A percentile compares a stretch with the other conserved stretches of the same genome.
These are phyloP conservation scores for Drosophila anceps DNA, from an alignment of 2,888 invertebrate genomes.

Conservation along the genomic window DNA sequence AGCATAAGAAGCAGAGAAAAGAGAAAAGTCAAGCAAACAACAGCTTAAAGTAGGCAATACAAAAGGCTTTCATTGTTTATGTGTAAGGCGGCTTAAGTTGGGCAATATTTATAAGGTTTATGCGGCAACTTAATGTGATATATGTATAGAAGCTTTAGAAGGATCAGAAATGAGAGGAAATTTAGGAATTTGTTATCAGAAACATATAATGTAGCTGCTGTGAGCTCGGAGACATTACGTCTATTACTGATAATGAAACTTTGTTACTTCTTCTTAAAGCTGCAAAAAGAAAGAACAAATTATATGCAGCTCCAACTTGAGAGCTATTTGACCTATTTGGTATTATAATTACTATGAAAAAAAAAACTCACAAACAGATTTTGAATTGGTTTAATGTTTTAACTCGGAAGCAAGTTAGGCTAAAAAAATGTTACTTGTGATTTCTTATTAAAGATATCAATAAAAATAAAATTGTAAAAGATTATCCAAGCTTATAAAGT, in stretches of 20 bases:
- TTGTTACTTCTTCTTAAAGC: background rate
- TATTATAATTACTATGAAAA: too few relatives aligned
- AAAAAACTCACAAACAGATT: too few relatives aligned
- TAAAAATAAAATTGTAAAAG: too few relatives aligned
- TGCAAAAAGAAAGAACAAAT: background rate
- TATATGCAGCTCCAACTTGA: too few relatives aligned
- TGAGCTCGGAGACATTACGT: background rate
- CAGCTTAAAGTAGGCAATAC: constrained; percentile 33
- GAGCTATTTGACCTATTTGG: too few relatives aligned
- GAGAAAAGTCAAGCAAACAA: constrained; percentile 42
- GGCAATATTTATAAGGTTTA: constrained; percentile 4
- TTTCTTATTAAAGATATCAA: too few relatives aligned
- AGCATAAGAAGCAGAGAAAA: constrained; percentile 5
- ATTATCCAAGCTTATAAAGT: background rate
- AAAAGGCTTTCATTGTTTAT: constrained; percentile 42
- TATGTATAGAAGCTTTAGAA: background rate
- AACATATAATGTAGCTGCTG: background rate
- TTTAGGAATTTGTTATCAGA: background rate
- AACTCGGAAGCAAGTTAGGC: too few relatives aligned
- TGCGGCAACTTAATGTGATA: background rate
- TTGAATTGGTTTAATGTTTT: too few relatives aligned
- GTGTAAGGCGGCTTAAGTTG: constrained; percentile 16
- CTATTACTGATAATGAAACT: background rate
- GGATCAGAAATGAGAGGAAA: background rate
- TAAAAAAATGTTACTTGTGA: too few relatives aligned